A percentile compares a stretch with the other conserved stretches of the same genome.
These are phyloP conservation scores for Pontoporia blainvillei DNA, from an alignment of 2,113 vertebrate genomes.

Conservation along the genomic window DNA sequence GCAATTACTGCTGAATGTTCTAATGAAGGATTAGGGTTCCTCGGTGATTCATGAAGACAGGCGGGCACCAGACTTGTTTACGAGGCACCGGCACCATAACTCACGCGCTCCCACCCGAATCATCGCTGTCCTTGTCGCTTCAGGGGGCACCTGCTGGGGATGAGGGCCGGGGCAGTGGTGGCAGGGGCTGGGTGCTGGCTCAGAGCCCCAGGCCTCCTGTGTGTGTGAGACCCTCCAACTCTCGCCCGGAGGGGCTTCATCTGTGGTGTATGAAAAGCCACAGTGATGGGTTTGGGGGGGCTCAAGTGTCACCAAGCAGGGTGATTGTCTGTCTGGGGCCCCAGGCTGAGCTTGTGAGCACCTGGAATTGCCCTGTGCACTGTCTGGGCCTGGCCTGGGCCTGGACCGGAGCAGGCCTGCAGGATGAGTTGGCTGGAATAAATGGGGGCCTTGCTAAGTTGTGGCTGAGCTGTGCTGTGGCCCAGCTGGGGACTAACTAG, in stretches of 20 bases:
- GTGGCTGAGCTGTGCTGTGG: neutral
- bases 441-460: accelerated
- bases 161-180: neutral
- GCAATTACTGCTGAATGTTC: slow-evolving; percentile 90
- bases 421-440: accelerated
- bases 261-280: neutral
- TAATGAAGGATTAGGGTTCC: slow-evolving; percentile 86
- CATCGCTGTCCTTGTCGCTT: neutral
- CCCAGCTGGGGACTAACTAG: no score
- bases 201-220: neutral
- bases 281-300: neutral
- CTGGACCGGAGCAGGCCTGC: accelerated
- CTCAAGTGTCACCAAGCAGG: neutral
- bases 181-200: neutral
- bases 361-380: no score
- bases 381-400: neutral
- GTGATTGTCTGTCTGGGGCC: neutral
- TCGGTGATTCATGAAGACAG: slow-evolving; percentile 83
- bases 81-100: neutral
- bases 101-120: neutral
- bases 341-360: neutral
- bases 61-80: slow-evolving; percentile 80
- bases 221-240: neutral
- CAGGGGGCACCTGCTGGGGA: neutral
- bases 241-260: neutral